A percentile compares a stretch with the other conserved stretches of the same genome.
These are phyloP conservation scores for Philaethria dido DNA, from an alignment of 2,888 invertebrate genomes.

Conservation along the genomic window DNA sequence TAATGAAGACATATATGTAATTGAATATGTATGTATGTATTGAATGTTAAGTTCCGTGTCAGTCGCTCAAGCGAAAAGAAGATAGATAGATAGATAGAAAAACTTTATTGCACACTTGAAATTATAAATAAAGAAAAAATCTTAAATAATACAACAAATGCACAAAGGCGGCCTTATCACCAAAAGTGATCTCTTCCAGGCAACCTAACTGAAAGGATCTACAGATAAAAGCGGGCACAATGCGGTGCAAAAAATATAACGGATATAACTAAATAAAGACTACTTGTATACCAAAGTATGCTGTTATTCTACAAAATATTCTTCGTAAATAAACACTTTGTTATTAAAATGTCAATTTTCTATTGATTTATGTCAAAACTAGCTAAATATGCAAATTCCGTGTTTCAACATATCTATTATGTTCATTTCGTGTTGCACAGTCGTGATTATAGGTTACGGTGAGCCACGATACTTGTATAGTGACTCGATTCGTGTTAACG, in stretches of 20 bases:
- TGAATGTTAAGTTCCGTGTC: neutral
- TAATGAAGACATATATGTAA: neutral
- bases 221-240: no score
- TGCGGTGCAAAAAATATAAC: no score
- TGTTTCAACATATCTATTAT: conserved; percentile 35
- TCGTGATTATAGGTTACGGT: conserved; percentile 25
- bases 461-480: conserved; percentile 21
- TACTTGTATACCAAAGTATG: neutral
- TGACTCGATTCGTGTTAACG: neutral
- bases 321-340: neutral
- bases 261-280: no score
- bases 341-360: conserved; percentile 17
- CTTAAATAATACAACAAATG: no score
- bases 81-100: no score
- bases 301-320: neutral
- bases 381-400: conserved; percentile 18
- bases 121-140: no score
- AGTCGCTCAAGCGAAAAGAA: neutral
- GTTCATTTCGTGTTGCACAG: conserved; percentile 21
- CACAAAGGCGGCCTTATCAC: no score
- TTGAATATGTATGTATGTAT: neutral
- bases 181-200: no score
- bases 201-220: no score
- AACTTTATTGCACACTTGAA: no score
- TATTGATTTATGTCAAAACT: conserved; percentile 26